A percentile compares a stretch with the other conserved stretches of the same genome.
Evolutionary conservation across 2,113 vertebrate species (phyloP).

Genomic region (Lucifuga dentata): DNA sequence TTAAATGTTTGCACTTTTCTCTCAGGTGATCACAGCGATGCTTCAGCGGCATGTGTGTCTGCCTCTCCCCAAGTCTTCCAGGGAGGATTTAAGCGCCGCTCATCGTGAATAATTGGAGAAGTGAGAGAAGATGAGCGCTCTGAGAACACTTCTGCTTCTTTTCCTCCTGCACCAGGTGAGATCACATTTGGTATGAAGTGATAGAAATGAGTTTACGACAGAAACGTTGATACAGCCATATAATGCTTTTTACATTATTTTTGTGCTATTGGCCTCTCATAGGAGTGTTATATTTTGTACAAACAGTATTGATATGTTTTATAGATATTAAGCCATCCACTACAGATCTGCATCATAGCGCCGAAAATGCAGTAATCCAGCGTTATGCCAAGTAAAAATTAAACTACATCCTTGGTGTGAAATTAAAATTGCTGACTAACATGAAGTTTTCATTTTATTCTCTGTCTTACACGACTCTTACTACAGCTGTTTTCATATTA

Average conservation of each 20-base stretch:
- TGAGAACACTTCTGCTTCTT: slow-evolving; percentile 87
- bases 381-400: background rate
- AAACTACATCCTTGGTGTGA: background rate
- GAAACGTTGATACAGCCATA: no score
- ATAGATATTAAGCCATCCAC: no score
- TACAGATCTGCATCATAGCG: background rate
- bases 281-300: no score
- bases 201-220: background rate
- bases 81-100: slow-evolving; percentile 85
- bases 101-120: slow-evolving; percentile 81
- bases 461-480: background rate
- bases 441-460: background rate
- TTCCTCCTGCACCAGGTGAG: slow-evolving; percentile 92
- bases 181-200: slow-evolving; percentile 12
- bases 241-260: background rate
- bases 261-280: no score
- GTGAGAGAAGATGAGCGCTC: slow-evolving; percentile 86
- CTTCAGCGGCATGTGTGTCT: slow-evolving; percentile 67
- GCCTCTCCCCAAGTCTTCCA: slow-evolving; percentile 69
- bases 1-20: slow-evolving; percentile 10
- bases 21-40: slow-evolving; percentile 78
- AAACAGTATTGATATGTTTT: background rate
- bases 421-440: background rate
- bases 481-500: background rate
- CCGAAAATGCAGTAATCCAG: background rate